Evolutionary conservation across 2,797 vertebrate genomes (phyloP), one percentile per base, ranked within the genome.

Genomic region (Thaleichthys pacificus): DNA sequence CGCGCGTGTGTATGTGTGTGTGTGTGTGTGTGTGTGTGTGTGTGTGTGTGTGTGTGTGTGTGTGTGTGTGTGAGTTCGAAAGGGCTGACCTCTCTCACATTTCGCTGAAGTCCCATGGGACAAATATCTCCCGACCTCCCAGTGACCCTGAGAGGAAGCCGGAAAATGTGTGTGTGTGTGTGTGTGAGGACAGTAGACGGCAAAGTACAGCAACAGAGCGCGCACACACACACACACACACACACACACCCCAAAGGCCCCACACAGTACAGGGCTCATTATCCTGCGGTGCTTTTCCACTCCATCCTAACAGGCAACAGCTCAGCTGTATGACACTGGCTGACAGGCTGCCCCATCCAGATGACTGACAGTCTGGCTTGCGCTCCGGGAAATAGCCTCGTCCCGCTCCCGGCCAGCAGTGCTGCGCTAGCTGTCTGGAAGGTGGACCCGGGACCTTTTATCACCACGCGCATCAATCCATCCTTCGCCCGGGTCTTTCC

Each of bases 211-310:
- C 38, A 17, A 5, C 6, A 65, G 11, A 49, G 11, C 5, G 14
- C 21, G 12, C 21, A 72, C 49, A 69, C 17, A 73, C n/a, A 70
- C 66, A 47, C 21, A 72, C 49, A 69, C 21, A 72, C 49, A 69
- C 21, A 72, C 49, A 69, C 17, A 73, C n/a, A 70, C 66, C 11
- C 7, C 14, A 15, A 49, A 49, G 14, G 28, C 14, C 15, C 14
- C 66, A 73, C 49, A 78, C 24, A 54, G 57, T 19, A 54, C 11
- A 61, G 19, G 21, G 47, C 15, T 17, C 22, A 70, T n/a, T 32
- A 42, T 61, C 58, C 26, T 49, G 58, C 58, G 1, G 15, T 42
- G 22, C 15, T 62, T 24, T 62, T 47, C 15, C 58, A 47, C 2
- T 26, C 22, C 60, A 60, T 22, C 9, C 22, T 17, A 38, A 14